These are phyloP conservation scores for Dromius quadrimaculatus DNA, from an alignment of 2,888 invertebrate species.

Conservation along the genomic window DNA sequence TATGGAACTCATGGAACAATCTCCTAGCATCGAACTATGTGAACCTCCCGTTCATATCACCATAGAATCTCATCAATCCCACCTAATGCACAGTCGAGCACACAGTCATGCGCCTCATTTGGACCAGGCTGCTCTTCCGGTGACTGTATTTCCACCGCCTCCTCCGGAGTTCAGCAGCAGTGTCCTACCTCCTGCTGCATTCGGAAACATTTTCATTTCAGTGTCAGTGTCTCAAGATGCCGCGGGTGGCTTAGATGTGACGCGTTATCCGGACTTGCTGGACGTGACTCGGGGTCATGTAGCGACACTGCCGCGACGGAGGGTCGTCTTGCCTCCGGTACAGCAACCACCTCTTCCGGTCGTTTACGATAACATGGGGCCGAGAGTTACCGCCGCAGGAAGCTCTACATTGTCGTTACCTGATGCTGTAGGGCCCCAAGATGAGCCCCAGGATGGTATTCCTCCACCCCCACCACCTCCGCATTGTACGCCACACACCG, in stretches of 20 bases:
- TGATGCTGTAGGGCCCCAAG: slow-evolving; percentile 68
- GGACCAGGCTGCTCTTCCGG: slow-evolving; percentile 58
- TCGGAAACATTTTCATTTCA: slow-evolving; percentile 87
- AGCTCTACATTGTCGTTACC: slow-evolving; percentile 88
- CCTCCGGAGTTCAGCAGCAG: slow-evolving; percentile 73
- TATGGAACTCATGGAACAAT: slow-evolving; percentile 68
- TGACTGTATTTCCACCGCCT: slow-evolving; percentile 68
- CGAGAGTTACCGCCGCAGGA: slow-evolving; percentile 88
- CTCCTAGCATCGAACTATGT: slow-evolving; percentile 58
- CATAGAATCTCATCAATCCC: slow-evolving; percentile 66
- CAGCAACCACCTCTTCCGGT: slow-evolving; percentile 69
- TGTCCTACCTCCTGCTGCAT: slow-evolving; percentile 69
- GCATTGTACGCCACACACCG: slow-evolving; percentile 69
- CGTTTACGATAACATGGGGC: slow-evolving; percentile 92
- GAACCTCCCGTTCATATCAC: slow-evolving; percentile 68
- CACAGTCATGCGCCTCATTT: slow-evolving; percentile 1
- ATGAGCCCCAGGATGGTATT: slow-evolving; percentile 61
- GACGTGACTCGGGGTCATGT: slow-evolving; percentile 72
- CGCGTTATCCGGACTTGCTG: slow-evolving; percentile 84
- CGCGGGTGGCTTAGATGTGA: slow-evolving; percentile 67
- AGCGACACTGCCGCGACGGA: slow-evolving; percentile 65
- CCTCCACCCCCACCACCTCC: slow-evolving; percentile 73
- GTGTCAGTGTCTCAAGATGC: slow-evolving; percentile 83
- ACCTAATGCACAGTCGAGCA: slow-evolving; percentile 53
- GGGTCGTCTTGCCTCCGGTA: slow-evolving; percentile 53